phyloP scores from a whole-genome alignment of 2,797 vertebrate species.

The Tauraco hartlaubi region DNA sequence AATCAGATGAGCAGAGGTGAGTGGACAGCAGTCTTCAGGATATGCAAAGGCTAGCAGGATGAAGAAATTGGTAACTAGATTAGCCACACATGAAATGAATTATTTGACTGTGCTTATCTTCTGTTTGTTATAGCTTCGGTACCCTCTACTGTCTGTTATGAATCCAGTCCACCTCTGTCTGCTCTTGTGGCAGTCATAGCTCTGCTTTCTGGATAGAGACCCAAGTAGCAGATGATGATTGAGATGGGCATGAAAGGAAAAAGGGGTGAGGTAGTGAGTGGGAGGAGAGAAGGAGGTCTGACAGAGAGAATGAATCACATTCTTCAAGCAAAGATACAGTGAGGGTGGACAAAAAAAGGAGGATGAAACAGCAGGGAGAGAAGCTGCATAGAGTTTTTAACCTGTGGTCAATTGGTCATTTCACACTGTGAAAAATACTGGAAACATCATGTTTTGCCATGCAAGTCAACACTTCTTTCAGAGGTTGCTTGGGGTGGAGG shows the following conservation, averaged over 20 bases:
- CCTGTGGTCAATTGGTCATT: not conserved
- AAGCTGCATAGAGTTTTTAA: not conserved
- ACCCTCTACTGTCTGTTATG: not conserved
- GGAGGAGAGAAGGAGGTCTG: not conserved
- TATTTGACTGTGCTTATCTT: not conserved
- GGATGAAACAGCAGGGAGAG: not conserved
- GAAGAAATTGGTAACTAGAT: not conserved
- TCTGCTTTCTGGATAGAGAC: not conserved
- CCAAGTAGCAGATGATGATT: not conserved
- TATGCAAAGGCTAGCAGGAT: not conserved
- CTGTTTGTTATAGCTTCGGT: not conserved
- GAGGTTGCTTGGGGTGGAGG: rapidly evolving
- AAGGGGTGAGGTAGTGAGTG: not conserved
- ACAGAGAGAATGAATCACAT: not conserved
- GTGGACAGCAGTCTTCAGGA: not conserved
- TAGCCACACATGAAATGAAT: not conserved
- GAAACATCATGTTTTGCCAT: not conserved
- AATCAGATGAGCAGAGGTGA: not conserved
- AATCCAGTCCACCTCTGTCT: not conserved
- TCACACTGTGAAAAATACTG: not conserved
- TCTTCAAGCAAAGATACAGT: not conserved
- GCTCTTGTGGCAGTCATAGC: not conserved
- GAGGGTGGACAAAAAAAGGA: not conserved
- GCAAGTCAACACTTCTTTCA: not conserved
- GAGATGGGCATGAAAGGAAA: not conserved